phyloP scores from a whole-genome alignment of 2,797 vertebrate genomes.

The Clamator glandarius region DNA sequence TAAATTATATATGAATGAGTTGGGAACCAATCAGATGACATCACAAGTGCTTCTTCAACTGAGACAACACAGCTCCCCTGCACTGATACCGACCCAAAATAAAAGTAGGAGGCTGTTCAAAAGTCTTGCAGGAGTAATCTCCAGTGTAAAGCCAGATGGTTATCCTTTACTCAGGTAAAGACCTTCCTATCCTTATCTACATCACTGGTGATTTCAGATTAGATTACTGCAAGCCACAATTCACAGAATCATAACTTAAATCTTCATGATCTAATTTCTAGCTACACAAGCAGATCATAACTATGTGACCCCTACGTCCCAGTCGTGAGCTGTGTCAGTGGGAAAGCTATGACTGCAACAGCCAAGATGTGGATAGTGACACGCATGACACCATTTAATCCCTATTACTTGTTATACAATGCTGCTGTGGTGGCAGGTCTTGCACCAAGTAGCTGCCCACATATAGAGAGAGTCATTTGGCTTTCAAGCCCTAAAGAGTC shows the following conservation, averaged over 20 bases:
- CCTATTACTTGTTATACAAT: background rate
- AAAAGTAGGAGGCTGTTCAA: background rate
- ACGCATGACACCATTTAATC: fast-evolving
- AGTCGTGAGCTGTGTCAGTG: background rate
- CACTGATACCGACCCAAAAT: background rate
- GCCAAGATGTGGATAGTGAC: background rate
- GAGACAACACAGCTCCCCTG: background rate
- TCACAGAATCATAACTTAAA: background rate
- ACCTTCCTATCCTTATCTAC: background rate
- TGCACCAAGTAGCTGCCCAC: background rate
- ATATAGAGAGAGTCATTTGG: background rate
- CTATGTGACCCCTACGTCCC: background rate
- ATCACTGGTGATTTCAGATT: background rate
- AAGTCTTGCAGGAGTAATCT: background rate
- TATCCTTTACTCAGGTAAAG: background rate
- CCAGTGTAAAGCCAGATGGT: too few species aligned
- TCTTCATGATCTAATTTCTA: background rate
- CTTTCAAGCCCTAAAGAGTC: background rate
- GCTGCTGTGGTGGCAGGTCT: background rate
- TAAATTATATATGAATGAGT: background rate
- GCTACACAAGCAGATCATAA: background rate
- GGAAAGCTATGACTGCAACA: background rate
- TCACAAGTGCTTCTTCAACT: background rate
- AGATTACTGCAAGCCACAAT: background rate
- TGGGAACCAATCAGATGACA: background rate